Evolutionary conservation across 2,797 vertebrate genomes (phyloP), one percentile per base, ranked within the genome.

Genomic region (Hephaestus fuliginosus): DNA sequence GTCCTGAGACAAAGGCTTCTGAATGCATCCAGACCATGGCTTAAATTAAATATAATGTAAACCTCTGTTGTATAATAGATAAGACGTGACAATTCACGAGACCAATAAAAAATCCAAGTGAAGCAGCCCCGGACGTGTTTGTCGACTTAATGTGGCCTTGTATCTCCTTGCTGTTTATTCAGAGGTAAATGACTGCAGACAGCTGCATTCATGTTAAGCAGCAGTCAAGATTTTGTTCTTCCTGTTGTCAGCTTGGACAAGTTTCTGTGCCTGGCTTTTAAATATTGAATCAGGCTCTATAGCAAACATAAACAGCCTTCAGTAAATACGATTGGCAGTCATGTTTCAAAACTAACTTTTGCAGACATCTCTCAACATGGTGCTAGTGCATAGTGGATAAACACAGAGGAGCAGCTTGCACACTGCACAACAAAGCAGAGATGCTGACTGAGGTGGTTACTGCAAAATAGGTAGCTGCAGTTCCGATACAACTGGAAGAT

Each of bases 241-340:
- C 49, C 49, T 70, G 30, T 86, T 74, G 68, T 78, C 73, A 6
- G 65, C 62, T 80, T 48, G 18, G 65, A 63, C 48, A 62, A 15
- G 28, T 80, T 83, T 87, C 84, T 90, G 18, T 62, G 55, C 78
- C 81, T 70, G 65, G 70, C 90, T 91, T 94, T 94, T 93, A 92
- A 93, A 93, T 94, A 95, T 92, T 87, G 94, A 94, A 86, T 78
- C 75, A 57, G 80, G 82, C 81, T 92, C 82, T 70, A 80, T 81
- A 80, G 85, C 82, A 91, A 92, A 91, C 91, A 93, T 88, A 92
- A 92, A 92, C 89, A 94, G 88, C 91, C 90, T 87, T 95, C 84
- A 78, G 92, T 95, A 93, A 95, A 94, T 95, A 95, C 95, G 95
- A 96, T 93, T 95, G 96, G 92, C 95, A 94, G 93, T 88, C 91